Conservation (phyloP, 2,113 vertebrate genomes). For the Ranitomeya imitator region DNA sequence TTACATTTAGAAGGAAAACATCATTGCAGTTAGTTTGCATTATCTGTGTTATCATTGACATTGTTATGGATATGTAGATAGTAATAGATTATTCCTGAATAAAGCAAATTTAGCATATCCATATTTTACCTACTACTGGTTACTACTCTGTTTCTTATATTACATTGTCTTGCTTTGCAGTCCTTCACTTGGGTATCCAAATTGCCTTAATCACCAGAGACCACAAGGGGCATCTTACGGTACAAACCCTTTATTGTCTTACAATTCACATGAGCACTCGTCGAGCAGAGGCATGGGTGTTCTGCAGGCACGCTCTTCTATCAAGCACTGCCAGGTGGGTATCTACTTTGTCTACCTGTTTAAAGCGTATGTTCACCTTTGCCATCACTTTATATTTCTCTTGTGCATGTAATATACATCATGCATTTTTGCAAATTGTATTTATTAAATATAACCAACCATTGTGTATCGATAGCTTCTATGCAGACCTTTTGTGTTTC, state of each 20-base stretch:
- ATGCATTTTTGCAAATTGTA: not conserved
- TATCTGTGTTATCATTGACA: not conserved
- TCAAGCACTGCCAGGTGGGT: conserved; percentile 55
- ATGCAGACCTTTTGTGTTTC: not conserved
- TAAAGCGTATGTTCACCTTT: not conserved
- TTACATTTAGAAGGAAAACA: too few relatives aligned
- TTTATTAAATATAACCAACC: not conserved
- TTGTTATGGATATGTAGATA: not conserved
- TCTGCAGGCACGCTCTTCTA: conserved; percentile 58
- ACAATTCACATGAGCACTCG: conserved; percentile 75
- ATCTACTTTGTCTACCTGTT: not conserved
- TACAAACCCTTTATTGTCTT: conserved; percentile 65
- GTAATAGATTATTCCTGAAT: not conserved
- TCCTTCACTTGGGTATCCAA: conserved; percentile 85
- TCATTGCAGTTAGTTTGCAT: too few relatives aligned
- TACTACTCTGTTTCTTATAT: not conserved
- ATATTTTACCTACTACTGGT: not conserved
- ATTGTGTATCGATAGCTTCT: not conserved
- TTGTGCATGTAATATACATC: not conserved
- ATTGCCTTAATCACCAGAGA: conserved; percentile 83
- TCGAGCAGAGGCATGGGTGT: conserved; percentile 65
- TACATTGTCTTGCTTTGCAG: conserved; percentile 67
- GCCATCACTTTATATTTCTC: not conserved
- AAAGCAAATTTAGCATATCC: not conserved
- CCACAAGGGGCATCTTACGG: conserved; percentile 77